Evolutionary conservation across 2,888 invertebrate species (phyloP), one percentile per base, ranked within the genome.

Genomic region (Melieria picta): DNA sequence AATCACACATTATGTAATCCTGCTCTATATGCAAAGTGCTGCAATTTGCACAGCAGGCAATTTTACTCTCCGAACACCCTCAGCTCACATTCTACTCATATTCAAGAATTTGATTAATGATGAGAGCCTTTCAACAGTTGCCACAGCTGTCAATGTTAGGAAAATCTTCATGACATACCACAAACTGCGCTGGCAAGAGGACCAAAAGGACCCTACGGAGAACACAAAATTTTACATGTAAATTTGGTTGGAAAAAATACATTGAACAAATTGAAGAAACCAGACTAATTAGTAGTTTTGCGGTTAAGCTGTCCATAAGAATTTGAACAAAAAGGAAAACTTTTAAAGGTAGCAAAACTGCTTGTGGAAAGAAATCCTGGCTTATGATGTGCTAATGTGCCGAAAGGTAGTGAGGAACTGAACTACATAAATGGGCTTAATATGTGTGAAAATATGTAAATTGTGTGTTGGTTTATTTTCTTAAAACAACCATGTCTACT

Each of bases 351-450:
- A 56, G 30, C 5, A n/a, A 56, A 45, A 48, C 50, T 4, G 7
- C 7, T 47, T 30, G 30, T 30, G 3, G 42, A 47, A 65, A 65
- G 47, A 65, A 57, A 48, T 58, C 48, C 30, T 11, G 7, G 43
- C 48, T 58, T 50, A 66, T 50, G 58, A 66, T 50, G 66, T 16
- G 50, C 67, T 43, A 60, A 60, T 48, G 66, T 57, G 47, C 66
- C 30, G 30, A 58, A 58, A 67, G 58, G 66, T 57, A 13, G 48
- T 13, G 30, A 16, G 6, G 1, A 30, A 30, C 2, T 30, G 30
- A 30, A 30, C 30, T 58, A 16, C 7, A 11, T 62, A 30, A 7
- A 11, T 42, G 52, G 9, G 5, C 42, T 4, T 48, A 66, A 55
- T 46, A 48, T 66, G 48, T n/a, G 42, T 11, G n/a, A 16, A 16